phyloP scores from a whole-genome alignment of 2,888 invertebrate genomes.

The Sinohyriopsis cumingii region DNA sequence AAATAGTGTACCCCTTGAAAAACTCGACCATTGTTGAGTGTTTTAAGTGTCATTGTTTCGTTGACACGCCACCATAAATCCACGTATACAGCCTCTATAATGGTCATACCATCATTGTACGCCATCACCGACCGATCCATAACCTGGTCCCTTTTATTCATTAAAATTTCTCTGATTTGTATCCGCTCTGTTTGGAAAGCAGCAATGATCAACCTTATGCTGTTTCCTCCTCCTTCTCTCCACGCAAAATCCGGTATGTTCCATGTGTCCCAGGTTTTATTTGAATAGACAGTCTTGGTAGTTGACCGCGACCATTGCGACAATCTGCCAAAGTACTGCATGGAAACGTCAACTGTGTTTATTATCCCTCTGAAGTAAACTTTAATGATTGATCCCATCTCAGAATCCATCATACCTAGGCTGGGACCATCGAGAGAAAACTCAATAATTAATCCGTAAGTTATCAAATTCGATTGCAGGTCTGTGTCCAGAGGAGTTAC shows the following conservation, averaged over 20 bases:
- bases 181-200: constrained; percentile 10
- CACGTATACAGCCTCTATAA: constrained; percentile 44
- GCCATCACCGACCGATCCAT: constrained; percentile 26
- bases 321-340: constrained; percentile 30
- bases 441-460: constrained; percentile 12
- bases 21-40: constrained; percentile 17
- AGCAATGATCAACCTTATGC: constrained; percentile 29
- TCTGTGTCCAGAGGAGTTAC: neutral
- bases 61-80: constrained; percentile 53
- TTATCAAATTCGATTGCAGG: neutral
- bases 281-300: constrained; percentile 12
- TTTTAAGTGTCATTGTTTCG: constrained; percentile 42
- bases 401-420: constrained; percentile 42
- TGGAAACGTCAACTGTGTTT: constrained; percentile 17
- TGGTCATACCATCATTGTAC: constrained; percentile 30
- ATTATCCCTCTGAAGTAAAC: constrained; percentile 2
- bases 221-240: constrained; percentile 33
- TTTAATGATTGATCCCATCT: constrained; percentile 39
- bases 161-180: constrained; percentile 26
- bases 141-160: constrained; percentile 32
- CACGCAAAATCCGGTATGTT: constrained; percentile 46
- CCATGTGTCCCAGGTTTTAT: constrained; percentile 14
- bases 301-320: constrained; percentile 13
- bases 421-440: constrained; percentile 39
- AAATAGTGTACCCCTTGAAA: constrained; percentile 37